Conservation (phyloP, 2,888 invertebrate species). For the Andrena hattorfiana region DNA sequence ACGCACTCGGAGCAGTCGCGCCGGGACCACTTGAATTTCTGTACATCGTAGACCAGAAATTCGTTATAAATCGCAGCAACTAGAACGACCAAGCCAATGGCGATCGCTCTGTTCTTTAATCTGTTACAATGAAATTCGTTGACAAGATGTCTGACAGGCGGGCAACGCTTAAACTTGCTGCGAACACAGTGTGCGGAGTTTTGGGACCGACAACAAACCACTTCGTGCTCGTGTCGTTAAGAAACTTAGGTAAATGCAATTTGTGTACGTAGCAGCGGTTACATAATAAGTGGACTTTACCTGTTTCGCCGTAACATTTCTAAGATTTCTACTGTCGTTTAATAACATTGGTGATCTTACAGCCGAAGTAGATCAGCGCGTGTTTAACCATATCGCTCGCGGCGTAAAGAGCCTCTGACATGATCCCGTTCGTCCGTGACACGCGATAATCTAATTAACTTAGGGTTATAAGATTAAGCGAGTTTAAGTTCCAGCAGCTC, state of each 20-base stretch:
- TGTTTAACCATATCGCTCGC: slow-evolving; percentile 20
- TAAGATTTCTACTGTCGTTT: slow-evolving; percentile 31
- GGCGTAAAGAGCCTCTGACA: slow-evolving; percentile 1
- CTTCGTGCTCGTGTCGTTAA: not conserved
- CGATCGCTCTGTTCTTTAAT: slow-evolving; percentile 61
- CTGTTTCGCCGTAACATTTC: slow-evolving; percentile 70
- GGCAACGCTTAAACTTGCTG: not conserved
- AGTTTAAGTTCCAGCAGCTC: not conserved
- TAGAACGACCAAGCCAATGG: slow-evolving; percentile 55
- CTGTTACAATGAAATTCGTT: slow-evolving; percentile 44
- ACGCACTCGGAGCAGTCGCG: slow-evolving; percentile 86
- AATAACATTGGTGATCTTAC: slow-evolving; percentile 30
- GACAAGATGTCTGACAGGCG: not conserved
- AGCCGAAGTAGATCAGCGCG: not conserved
- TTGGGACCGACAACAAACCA: not conserved
- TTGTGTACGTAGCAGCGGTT: not conserved
- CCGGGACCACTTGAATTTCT: slow-evolving; percentile 85
- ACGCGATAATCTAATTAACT: slow-evolving; percentile 52
- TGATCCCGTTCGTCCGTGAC: slow-evolving; percentile 12
- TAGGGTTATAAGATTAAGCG: slow-evolving; percentile 42
- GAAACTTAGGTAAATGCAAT: not conserved
- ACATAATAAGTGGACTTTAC: slow-evolving; percentile 41
- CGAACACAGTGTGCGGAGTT: not conserved
- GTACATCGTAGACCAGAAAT: slow-evolving; percentile 87
- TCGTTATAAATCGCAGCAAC: slow-evolving; percentile 86